A percentile compares a stretch with the other conserved stretches of the same genome.
Conservation (phyloP, 2,113 vertebrate genomes). For the Trogon melanurus region DNA sequence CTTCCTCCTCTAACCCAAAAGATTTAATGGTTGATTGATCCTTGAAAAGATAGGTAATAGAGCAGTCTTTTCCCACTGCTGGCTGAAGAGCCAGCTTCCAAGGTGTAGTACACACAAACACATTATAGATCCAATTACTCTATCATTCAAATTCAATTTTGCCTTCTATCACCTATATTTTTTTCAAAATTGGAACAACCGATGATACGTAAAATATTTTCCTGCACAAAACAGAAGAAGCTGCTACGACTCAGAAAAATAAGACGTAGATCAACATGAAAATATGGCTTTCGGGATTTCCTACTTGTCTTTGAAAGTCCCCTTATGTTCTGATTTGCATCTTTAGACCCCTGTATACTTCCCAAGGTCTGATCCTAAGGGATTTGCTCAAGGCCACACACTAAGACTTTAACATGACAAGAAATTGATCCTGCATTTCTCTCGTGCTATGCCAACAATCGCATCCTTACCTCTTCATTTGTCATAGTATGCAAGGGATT, state of each 20-base stretch:
- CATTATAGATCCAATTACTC: neutral
- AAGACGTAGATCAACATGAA: neutral
- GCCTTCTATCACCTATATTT: neutral
- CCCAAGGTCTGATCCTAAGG: neutral
- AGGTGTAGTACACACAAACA: neutral
- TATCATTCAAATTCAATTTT: neutral
- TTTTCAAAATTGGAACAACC: neutral
- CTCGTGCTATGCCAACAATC: neutral
- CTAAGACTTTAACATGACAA: neutral
- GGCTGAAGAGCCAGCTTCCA: neutral
- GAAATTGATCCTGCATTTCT: neutral
- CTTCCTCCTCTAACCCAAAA: neutral
- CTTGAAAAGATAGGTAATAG: neutral
- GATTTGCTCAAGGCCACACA: neutral
- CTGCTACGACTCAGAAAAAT: neutral
- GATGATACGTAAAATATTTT: neutral
- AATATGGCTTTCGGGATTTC: neutral
- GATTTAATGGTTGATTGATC: neutral
- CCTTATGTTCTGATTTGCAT: neutral
- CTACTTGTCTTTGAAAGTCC: neutral
- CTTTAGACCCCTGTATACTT: neutral
- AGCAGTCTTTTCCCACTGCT: neutral
- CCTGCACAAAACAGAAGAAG: neutral
- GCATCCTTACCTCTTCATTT: slow-evolving; percentile 34
- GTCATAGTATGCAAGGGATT: neutral